Evolutionary conservation across 2,797 vertebrate genomes (phyloP), one percentile per base, ranked within the genome.

Genomic region (Fringilla coelebs): DNA sequence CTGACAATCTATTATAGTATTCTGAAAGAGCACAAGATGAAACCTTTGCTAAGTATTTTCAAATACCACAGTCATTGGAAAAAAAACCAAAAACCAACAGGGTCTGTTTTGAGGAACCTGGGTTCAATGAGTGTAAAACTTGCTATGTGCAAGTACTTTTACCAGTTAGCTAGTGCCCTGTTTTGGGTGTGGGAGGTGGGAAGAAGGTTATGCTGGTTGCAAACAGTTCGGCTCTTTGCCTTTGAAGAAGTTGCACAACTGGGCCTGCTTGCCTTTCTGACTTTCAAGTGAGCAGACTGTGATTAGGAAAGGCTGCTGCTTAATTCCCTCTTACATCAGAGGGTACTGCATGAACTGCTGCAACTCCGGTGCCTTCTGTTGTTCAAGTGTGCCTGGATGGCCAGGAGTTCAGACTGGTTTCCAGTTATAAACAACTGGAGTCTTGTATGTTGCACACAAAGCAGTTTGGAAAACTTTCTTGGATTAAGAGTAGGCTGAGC

Each of bases 231-330:
- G 29, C 40, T 66, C 28, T 65, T 80, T 74, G 62, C 58, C 36
- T 91, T 72, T 87, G 67, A 65, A 83, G 58, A 78, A 72, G 71
- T 34, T 75, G 43, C 41, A 29, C 41, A 87, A 43, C 43, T 76
- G 73, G 41, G 60, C 67, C 20, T 2, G 0, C 65, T 90, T 85
- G 46, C 55, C 26, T 75, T 13, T 75, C 46, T 73, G 63, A 55
- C 51, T 89, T 85, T 18, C 29, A 76, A 31, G 74, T 85, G 67
- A 73, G 21, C 74, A 73, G 65, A 25, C 45, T 70, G 66, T 34
- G 36, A 77, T 85, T 90, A 93, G 65, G 43, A 70, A 77, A 82
- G 36, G 63, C 38, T 93, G 77, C 63, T 92, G 26, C 24, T 85
- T 90, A 85, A 85, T 89, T 79, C 26, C 26, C 10, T 48, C 43